These are phyloP conservation scores for Poecile montanus DNA, from an alignment of 2,797 vertebrate genomes.

Conservation along the genomic window DNA sequence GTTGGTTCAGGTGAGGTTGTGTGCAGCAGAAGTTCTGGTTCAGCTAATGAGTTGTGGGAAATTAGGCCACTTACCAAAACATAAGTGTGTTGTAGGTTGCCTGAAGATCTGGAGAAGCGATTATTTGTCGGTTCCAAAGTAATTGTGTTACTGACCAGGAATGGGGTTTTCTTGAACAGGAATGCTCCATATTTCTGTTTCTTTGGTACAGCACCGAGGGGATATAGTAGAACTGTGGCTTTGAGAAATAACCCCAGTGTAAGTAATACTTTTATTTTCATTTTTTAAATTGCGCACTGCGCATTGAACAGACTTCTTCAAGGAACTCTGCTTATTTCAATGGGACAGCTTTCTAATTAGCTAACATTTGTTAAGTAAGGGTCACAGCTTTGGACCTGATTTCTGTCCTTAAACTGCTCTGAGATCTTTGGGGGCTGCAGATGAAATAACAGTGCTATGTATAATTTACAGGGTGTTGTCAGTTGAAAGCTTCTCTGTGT, in stretches of 20 bases:
- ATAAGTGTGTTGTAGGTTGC: background rate
- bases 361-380: background rate
- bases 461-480: constrained; percentile 8
- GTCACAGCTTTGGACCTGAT: background rate
- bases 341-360: constrained; percentile 4
- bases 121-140: background rate
- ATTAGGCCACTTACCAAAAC: background rate
- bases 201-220: background rate
- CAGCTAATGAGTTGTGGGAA: background rate
- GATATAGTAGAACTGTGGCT: background rate
- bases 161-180: background rate
- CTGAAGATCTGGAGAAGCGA: background rate
- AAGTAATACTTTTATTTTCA: background rate
- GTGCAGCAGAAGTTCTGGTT: background rate
- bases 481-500: background rate
- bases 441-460: background rate
- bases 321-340: background rate
- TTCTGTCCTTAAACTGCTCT: background rate
- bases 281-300: background rate
- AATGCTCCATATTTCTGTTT: background rate
- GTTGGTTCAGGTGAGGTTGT: background rate
- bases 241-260: background rate
- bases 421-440: background rate
- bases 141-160: background rate
- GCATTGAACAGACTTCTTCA: background rate